Evolutionary conservation across 1,140 invertebrate genomes (phyloP).

Genomic region (Holotrichia oblita): DNA sequence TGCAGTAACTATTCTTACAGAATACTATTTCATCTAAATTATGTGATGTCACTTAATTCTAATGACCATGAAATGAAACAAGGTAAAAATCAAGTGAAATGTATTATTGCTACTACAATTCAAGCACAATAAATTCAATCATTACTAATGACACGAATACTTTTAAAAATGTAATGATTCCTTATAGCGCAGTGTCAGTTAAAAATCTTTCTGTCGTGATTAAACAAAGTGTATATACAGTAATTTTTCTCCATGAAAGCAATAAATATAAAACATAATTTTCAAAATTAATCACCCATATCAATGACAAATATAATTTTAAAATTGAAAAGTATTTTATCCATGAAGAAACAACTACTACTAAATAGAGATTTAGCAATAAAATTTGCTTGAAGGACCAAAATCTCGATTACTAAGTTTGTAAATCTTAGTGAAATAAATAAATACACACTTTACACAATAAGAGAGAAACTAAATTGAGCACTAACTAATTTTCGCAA

Average conservation of each 20-base stretch:
- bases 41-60: conserved; percentile 20
- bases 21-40: conserved; percentile 18
- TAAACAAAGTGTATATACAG: not conserved
- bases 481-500: not conserved
- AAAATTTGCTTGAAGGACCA: not conserved
- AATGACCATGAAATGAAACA: conserved; percentile 29
- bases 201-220: not conserved
- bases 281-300: not conserved
- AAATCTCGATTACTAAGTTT: not conserved
- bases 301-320: not conserved
- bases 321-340: not conserved
- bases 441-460: conserved; percentile 30
- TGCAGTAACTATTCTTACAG: not conserved
- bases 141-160: not conserved
- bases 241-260: not conserved
- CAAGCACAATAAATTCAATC: conserved; percentile 19
- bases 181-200: not conserved
- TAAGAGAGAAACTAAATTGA: not conserved
- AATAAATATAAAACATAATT: not conserved
- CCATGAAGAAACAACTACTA: not conserved
- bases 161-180: not conserved
- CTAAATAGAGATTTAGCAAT: not conserved
- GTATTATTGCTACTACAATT: conserved; percentile 15
- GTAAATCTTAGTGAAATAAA: not conserved
- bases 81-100: not conserved